Conservation (phyloP, 2,888 invertebrate species). For the Drosophila cognata region DNA sequence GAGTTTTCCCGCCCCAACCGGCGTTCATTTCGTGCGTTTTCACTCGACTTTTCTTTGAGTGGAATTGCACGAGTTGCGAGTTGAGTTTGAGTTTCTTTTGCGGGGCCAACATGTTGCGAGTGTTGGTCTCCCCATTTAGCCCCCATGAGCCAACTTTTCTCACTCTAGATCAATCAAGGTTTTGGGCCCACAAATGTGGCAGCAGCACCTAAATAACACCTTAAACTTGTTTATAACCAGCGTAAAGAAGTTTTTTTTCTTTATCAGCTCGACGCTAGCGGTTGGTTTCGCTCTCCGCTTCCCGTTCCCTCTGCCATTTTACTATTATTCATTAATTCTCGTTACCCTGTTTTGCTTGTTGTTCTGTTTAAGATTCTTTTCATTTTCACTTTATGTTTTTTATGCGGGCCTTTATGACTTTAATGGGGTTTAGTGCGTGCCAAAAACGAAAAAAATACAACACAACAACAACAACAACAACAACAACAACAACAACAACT, state of each 20-base stretch:
- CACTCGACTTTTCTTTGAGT: constrained; percentile 72
- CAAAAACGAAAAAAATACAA: constrained; percentile 74
- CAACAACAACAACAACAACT: constrained; percentile 65
- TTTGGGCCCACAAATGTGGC: constrained; percentile 32
- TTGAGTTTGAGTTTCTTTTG: constrained; percentile 45
- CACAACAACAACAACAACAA: constrained; percentile 24
- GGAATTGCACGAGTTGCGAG: constrained; percentile 40
- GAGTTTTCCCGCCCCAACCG: constrained; percentile 46
- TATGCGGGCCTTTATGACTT: constrained; percentile 84
- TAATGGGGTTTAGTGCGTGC: constrained; percentile 85
- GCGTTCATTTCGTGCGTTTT: constrained; percentile 61
- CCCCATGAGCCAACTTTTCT: background rate
- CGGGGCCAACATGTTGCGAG: constrained; percentile 68
- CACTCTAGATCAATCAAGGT: constrained; percentile 60
- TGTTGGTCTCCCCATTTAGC: background rate
- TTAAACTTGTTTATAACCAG: constrained; percentile 68
- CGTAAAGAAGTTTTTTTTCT: constrained; percentile 15
- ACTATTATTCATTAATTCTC: constrained; percentile 62
- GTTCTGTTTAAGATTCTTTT: constrained; percentile 79
- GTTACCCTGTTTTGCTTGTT: constrained; percentile 39
- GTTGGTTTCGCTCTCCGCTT: background rate
- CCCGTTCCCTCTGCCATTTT: constrained; percentile 17
- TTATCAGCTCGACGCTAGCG: constrained; percentile 26
- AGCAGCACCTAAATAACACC: constrained; percentile 67
- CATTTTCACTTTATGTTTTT: constrained; percentile 84